Evolutionary conservation across 1,140 invertebrate species (phyloP), one percentile per base, ranked within the genome.

Genomic region (Holcopasites calliopsidis): DNA sequence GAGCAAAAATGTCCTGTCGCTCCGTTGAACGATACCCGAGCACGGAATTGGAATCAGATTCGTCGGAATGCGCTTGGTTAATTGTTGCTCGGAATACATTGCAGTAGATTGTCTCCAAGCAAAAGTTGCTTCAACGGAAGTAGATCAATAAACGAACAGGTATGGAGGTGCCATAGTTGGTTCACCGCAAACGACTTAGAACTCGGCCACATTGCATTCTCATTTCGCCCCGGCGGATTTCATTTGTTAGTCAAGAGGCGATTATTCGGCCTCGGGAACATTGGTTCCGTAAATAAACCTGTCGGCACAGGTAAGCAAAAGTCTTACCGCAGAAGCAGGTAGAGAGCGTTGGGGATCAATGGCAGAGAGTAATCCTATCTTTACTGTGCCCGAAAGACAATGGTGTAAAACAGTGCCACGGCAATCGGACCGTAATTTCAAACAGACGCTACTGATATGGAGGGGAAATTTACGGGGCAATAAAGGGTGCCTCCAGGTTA

Each of bases 151-250:
- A 38, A 38, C 35, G 21, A n/a, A 28, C 50, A 35, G 31, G 31
- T 8, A 60, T 40, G 11, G 65, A 42, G 16, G 33, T 49, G 60
- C n/a, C 18, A 47, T 50, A 10, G 28, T 31, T 38, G 40, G 54
- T 71, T 72, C 72, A n/a, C 26, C 58, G 57, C 50, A 72, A 72
- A 52, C 66, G 38, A 47, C 69, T 49, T 38, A 28, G 42, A 44
- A 8, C 10, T n/a, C 10, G 13, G 13, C 52, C 42, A 33, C 73
- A 23, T 68, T 68, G n/a, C 50, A 40, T 57, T 71, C 55, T 76
- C 58, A 47, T 70, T 47, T 40, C n/a, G 23, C 42, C 26, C 11
- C 61, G 52, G 11, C 47, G 68, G 31, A 21, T 55, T 54, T 64
- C 42, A 47, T 77, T 77, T 49, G 4, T 64, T 55, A 28, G n/a